A percentile compares a stretch with the other conserved stretches of the same genome.
These are phyloP conservation scores for Trididemnum clinides DNA, from an alignment of 23 tunicate genomes.

Conservation along the genomic window DNA sequence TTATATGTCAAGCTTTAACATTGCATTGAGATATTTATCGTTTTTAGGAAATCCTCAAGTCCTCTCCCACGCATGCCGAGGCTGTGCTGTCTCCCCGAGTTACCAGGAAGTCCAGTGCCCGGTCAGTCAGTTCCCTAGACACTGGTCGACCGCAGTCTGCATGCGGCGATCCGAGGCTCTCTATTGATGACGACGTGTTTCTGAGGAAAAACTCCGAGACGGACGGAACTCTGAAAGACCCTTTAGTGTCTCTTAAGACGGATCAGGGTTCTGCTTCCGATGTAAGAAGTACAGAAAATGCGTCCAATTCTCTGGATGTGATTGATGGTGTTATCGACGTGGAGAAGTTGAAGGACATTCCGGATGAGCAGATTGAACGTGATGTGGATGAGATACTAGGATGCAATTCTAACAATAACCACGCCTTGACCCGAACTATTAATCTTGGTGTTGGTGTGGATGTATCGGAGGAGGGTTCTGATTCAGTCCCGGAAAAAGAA, in stretches of 20 bases:
- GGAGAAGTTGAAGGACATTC: neutral
- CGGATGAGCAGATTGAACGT: conserved; percentile 21
- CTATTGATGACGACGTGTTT: neutral
- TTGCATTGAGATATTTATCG: neutral
- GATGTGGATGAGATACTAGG: conserved; percentile 28
- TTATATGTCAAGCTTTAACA: too few species aligned
- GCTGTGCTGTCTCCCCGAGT: conserved; percentile 68
- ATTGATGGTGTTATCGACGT: neutral
- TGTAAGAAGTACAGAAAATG: neutral
- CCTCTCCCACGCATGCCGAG: conserved; percentile 5
- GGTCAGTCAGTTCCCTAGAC: conserved; percentile 21
- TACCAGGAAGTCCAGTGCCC: conserved; percentile 55
- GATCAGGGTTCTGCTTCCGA: neutral
- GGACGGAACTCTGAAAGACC: neutral
- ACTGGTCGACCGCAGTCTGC: conserved; percentile 34
- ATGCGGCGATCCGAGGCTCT: neutral
- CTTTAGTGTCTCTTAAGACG: neutral
- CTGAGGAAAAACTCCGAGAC: neutral
- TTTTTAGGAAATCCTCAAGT: neutral
- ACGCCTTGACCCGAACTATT: too few species aligned
- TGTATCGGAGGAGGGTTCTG: too few species aligned
- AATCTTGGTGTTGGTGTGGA: too few species aligned
- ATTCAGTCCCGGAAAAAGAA: too few species aligned
- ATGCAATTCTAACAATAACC: conserved; percentile 26
- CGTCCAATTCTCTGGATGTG: neutral